These are phyloP conservation scores for Chaitophorus viminalis DNA, from an alignment of 2,888 invertebrate genomes.

Conservation along the genomic window DNA sequence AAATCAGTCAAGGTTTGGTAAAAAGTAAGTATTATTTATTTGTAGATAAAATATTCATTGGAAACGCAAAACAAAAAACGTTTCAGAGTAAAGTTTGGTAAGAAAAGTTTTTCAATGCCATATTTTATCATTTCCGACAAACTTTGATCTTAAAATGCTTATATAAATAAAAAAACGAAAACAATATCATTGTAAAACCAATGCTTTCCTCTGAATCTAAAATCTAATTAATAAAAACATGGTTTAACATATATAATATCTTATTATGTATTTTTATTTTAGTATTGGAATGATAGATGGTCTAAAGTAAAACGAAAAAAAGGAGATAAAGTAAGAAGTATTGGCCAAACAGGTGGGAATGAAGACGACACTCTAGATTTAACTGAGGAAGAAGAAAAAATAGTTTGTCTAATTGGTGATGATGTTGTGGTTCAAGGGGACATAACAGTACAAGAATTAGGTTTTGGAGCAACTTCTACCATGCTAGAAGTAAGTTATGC, in stretches of 20 bases:
- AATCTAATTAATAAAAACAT: no score
- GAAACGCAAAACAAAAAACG: background rate
- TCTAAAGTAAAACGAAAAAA: background rate
- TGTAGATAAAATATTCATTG: background rate
- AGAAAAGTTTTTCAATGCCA: no score
- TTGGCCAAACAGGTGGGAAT: background rate
- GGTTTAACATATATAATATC: background rate
- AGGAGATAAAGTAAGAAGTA: slow-evolving; percentile 14
- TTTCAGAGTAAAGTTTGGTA: no score
- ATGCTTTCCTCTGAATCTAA: no score
- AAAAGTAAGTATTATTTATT: slow-evolving; percentile 25
- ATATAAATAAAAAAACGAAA: no score
- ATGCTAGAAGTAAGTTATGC: slow-evolving; percentile 1
- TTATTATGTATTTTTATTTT: slow-evolving; percentile 14
- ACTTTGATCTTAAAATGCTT: no score
- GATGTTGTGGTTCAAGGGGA: slow-evolving; percentile 13
- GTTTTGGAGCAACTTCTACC: background rate
- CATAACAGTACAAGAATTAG: background rate
- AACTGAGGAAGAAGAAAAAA: slow-evolving; percentile 13
- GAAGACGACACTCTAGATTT: background rate
- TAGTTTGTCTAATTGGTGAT: slow-evolving; percentile 13
- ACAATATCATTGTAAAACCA: no score
- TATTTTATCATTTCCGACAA: no score
- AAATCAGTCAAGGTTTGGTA: slow-evolving; percentile 17
- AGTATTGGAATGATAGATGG: slow-evolving; percentile 4